A percentile compares a stretch with the other conserved stretches of the same genome.
Conservation (phyloP, 2,888 invertebrate species). For the Trypoxylon attenuatum region DNA sequence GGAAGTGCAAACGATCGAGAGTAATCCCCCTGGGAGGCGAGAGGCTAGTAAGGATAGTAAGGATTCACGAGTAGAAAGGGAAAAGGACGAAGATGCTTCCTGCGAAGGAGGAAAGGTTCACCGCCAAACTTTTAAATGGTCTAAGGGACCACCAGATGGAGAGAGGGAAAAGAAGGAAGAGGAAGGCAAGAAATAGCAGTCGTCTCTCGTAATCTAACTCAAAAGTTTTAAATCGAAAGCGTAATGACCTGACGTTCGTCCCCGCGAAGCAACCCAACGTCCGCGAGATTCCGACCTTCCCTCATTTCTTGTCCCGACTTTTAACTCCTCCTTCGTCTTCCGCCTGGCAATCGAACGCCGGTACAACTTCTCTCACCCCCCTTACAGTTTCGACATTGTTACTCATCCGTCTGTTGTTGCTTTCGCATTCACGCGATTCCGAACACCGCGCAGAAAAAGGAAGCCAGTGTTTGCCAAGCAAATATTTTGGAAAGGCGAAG, state of each 20-base stretch:
- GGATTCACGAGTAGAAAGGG: constrained; percentile 10
- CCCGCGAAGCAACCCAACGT: not conserved
- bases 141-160: not conserved
- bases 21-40: constrained; percentile 25
- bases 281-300: not conserved
- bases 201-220: constrained; percentile 60
- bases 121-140: constrained; percentile 56
- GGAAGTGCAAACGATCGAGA: constrained; percentile 37
- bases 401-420: no score
- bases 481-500: no score
- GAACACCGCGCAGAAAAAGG: no score
- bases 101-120: constrained; percentile 26
- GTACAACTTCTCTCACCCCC: no score
- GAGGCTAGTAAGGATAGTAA: constrained; percentile 5
- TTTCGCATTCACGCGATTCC: no score
- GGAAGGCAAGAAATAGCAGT: constrained; percentile 2
- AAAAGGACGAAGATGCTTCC: constrained; percentile 18
- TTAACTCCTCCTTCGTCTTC: no score
- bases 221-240: constrained; percentile 60
- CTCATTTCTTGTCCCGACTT: no score
- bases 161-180: not conserved
- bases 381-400: no score
- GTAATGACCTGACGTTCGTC: constrained; percentile 36
- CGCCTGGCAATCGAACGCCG: no score
- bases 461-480: no score